A percentile compares a stretch with the other conserved stretches of the same genome.
These are phyloP conservation scores for Sinocyclocheilus grahami DNA, from an alignment of 2,113 vertebrate genomes.

Conservation along the genomic window DNA sequence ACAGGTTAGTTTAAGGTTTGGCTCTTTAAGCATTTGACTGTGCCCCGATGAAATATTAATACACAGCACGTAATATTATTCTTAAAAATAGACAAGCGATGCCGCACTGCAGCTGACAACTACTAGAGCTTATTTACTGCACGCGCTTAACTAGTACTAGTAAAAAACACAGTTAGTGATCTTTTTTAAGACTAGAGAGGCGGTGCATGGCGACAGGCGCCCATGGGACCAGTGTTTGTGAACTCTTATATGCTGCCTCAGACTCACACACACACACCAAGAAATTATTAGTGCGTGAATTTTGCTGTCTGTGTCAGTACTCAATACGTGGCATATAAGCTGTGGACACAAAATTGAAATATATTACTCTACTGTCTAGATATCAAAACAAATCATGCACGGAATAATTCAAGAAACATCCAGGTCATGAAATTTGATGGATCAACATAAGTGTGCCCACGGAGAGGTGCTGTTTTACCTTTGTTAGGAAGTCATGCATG, in stretches of 20 bases:
- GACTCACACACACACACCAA: not conserved
- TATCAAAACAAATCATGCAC: slow-evolving; percentile 3
- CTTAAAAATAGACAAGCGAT: slow-evolving; percentile 68
- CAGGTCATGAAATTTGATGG: not conserved
- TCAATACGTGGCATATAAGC: not conserved
- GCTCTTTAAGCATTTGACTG: slow-evolving; percentile 17
- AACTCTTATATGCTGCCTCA: not conserved
- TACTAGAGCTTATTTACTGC: slow-evolving; percentile 48
- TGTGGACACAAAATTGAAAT: not conserved
- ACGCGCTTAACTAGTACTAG: not conserved
- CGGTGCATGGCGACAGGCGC: not conserved
- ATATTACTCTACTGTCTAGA: not conserved
- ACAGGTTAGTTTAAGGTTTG: not conserved
- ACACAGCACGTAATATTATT: slow-evolving; percentile 64
- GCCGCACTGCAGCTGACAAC: slow-evolving; percentile 75
- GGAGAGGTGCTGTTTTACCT: slow-evolving; percentile 22
- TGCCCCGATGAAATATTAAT: slow-evolving; percentile 69
- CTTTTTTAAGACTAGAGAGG: not conserved
- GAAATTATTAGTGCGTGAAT: not conserved
- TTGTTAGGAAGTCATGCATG: not conserved
- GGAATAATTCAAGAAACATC: slow-evolving; percentile 38
- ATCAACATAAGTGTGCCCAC: not conserved
- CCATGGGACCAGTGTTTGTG: slow-evolving; percentile 28
- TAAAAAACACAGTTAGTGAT: not conserved
- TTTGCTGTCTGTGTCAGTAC: not conserved